Evolutionary conservation across 1,140 invertebrate species (phyloP), one percentile per base, ranked within the genome.

Genomic region (Lordiphosa collinella): DNA sequence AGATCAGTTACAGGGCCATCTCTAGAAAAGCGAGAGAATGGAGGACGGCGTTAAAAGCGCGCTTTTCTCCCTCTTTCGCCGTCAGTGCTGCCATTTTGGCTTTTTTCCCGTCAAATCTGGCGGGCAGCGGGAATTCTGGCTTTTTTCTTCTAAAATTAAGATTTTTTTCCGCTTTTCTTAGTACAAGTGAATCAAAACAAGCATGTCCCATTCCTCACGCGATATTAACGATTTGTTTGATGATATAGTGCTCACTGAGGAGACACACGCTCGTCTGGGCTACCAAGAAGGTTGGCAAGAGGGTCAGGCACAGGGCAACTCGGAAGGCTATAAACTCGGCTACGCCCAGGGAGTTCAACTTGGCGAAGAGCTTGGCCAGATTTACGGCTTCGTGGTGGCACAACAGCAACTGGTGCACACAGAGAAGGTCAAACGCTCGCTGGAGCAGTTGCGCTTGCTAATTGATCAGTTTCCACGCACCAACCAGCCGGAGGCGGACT

Each of bases 181-280:
- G n/a, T n/a, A n/a, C 16, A 25, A 18, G 38, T 38, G 10, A 4
- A 2, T 34, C 10, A 16, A 12, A 13, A 22, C n/a, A 38, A 66
- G 51, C 8, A 82, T 80, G 66, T 60, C 76, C 31, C 9, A 11
- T 12, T 52, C 47, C 11, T 60, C 55, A 64, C 85, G 82, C 22
- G 92, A 93, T 82, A 93, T 93, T 38, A 93, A 93, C 70, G 92
- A 93, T 76, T 76, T 92, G 2, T 90, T 93, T 47, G 91, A 93
- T 31, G 91, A 92, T 60, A 92, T 93, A 65, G 84, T 92, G 38
- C 84, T 93, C 4, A 89, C 89, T 56, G 93, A 94, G 84, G 91
- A 93, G 32, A 89, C 79, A 56, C 64, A 91, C 51, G 88, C 91
- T 18, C 80, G 91, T 14, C 51, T 90, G 58, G 91, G 91, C 38